Evolutionary conservation across 2,888 invertebrate genomes (phyloP).

Genomic region (Ametastegia equiseti): DNA sequence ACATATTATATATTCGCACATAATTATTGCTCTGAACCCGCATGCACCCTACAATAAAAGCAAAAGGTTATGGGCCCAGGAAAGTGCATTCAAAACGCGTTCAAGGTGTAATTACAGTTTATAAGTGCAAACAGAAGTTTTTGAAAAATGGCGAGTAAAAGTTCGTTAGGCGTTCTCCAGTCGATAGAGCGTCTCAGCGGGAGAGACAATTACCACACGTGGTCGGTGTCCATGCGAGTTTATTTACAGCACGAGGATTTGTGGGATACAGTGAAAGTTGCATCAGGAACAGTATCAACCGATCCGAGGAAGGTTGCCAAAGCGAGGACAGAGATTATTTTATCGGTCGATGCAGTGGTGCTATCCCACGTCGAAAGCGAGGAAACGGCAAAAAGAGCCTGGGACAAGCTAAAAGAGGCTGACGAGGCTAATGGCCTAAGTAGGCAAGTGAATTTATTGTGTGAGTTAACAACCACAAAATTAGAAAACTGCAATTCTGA

Average conservation of each 20-base stretch:
- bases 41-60: too few species aligned
- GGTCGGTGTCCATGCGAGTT: background rate
- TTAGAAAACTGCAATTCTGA: background rate
- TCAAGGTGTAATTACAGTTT: background rate
- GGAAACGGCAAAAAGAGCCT: background rate
- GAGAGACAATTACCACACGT: slow-evolving; percentile 7
- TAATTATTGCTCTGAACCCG: too few species aligned
- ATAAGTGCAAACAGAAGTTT: background rate
- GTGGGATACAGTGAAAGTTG: background rate
- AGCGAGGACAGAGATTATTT: background rate
- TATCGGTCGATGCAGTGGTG: background rate
- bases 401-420: background rate
- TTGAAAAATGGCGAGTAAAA: background rate
- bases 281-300: background rate
- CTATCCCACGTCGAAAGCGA: background rate
- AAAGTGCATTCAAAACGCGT: background rate
- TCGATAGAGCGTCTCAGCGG: background rate
- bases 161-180: background rate
- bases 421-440: background rate
- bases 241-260: background rate
- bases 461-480: background rate
- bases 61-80: slow-evolving; percentile 5
- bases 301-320: background rate
- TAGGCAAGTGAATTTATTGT: background rate
- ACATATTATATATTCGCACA: too few species aligned